Percentiles rank a stretch among this genome's conserved stretches.
Evolutionary conservation across 2,797 vertebrate species (phyloP).

Genomic region (Forpus xanthops): DNA sequence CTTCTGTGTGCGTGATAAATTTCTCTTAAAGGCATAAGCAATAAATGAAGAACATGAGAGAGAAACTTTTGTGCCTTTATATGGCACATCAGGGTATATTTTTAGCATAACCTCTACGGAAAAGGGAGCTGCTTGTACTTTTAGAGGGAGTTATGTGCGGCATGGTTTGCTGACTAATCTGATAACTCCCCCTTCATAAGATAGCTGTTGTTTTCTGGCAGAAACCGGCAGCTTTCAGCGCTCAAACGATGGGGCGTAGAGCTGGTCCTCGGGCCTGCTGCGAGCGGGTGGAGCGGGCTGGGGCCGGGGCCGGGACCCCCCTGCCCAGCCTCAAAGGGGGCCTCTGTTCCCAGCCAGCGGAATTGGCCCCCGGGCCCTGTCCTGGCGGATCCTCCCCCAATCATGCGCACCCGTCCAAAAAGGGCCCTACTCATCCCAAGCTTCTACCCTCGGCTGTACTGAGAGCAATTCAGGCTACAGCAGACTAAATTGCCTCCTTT

Average conservation of each 20-base stretch:
- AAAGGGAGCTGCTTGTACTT: slow-evolving; percentile 24
- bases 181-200: neutral
- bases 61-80: slow-evolving; percentile 9
- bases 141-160: neutral
- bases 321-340: slow-evolving; percentile 81
- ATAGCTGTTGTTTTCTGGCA: slow-evolving; percentile 30
- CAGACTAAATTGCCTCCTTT: slow-evolving; percentile 97
- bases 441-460: slow-evolving; percentile 84
- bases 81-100: neutral
- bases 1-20: accelerated
- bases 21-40: neutral
- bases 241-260: neutral
- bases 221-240: neutral
- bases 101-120: neutral
- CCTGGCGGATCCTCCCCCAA: slow-evolving; percentile 86
- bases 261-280: neutral
- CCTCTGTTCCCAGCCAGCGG: slow-evolving; percentile 87
- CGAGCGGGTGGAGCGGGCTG: neutral
- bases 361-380: slow-evolving; percentile 87
- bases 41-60: neutral
- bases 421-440: slow-evolving; percentile 81
- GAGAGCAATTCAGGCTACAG: slow-evolving; percentile 82
- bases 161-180: slow-evolving; percentile 26
- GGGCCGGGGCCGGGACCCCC: slow-evolving; percentile 61
- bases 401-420: slow-evolving; percentile 82